A percentile compares a stretch with the other conserved stretches of the same genome.
Conservation (phyloP, 2,888 invertebrate genomes). For the Meganola albula region DNA sequence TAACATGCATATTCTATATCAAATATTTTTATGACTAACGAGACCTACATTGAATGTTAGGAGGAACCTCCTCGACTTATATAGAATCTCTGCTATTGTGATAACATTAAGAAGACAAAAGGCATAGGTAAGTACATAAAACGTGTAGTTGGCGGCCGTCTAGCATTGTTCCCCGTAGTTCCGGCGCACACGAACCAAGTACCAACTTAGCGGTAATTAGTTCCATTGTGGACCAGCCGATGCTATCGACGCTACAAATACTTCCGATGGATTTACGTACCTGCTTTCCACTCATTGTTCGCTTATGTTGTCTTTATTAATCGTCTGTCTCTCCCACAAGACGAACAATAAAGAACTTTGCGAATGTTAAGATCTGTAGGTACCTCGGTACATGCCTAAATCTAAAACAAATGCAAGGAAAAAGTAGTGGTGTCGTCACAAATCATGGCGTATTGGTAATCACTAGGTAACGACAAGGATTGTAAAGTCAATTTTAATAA, state of each 20-base stretch:
- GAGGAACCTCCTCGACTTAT: conserved; percentile 9
- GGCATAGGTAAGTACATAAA: conserved; percentile 36
- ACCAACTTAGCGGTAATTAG: conserved; percentile 67
- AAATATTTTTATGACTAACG: too few relatives aligned
- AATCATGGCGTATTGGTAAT: too few relatives aligned
- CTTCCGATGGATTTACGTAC: conserved; percentile 71
- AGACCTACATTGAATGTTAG: conserved; percentile 14
- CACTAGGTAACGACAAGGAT: too few relatives aligned
- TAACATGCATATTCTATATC: too few relatives aligned
- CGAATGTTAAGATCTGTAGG: too few relatives aligned
- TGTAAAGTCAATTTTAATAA: too few relatives aligned
- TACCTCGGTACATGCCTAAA: too few relatives aligned
- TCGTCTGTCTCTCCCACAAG: conserved; percentile 14
- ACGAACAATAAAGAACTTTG: conserved; percentile 17
- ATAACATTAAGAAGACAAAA: conserved; percentile 50
- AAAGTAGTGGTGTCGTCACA: too few relatives aligned
- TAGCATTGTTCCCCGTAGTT: conserved; percentile 55
- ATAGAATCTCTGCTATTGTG: conserved; percentile 28
- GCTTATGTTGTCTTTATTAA: conserved; percentile 35
- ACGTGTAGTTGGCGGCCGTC: conserved; percentile 21
- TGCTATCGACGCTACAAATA: conserved; percentile 61
- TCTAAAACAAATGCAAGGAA: too few relatives aligned
- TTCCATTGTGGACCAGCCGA: conserved; percentile 66
- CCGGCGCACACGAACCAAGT: conserved; percentile 43
- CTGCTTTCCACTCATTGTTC: conserved; percentile 69